Base-by-base conservation (phyloP, 2,888 invertebrate genomes). In the Apamea anceps region DNA sequence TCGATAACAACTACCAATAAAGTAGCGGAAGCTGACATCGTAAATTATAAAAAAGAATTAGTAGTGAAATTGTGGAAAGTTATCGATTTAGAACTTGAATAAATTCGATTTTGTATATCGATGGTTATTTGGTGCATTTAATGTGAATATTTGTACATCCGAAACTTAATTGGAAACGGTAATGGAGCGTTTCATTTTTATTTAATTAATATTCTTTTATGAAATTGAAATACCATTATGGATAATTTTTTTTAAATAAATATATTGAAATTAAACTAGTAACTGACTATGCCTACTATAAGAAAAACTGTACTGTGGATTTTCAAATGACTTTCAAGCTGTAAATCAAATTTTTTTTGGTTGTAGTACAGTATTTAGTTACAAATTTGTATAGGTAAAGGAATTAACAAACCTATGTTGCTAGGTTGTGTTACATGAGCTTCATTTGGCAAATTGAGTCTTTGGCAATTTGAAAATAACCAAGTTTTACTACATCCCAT, bases 41-140 rank as follows among this genome's bases (percentile, higher is more conserved):
- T 89, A 88, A 81, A 89, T 88, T 76, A 85, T 82, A 68, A 72
- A 77, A 89, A 70, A 60, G 63, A 79, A 80, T 78, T 77, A 77
- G 79, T 82, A 78, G 76, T 83, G 78, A 85, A 89, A 87, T 84
- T 82, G 79, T 80, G 79, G 81, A 88, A 88, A 88, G 89, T 81
- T 81, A 81, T 81, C 60, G 57, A 76, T 77, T 74, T 48, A 18
- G 54, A 73, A 73, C 57, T 74, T 70, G 57, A 75, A 87, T 79
- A 54, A 28, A 80, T 75, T 72, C 51, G 72, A 79, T 87, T 70
- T 75, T 45, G 63, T 77, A 48, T 60, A 77, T 87, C 45, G 70
- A 62, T 80, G 57, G 45, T 63, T 72, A 75, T 75, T 62, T 62
- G 63, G 21, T 83, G 63, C 51, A 48, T 63, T 54, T 10, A 70